A percentile compares a stretch with the other conserved stretches of the same genome.
Conservation (phyloP, 2,113 vertebrate genomes). For the Oreochromis niloticus region DNA sequence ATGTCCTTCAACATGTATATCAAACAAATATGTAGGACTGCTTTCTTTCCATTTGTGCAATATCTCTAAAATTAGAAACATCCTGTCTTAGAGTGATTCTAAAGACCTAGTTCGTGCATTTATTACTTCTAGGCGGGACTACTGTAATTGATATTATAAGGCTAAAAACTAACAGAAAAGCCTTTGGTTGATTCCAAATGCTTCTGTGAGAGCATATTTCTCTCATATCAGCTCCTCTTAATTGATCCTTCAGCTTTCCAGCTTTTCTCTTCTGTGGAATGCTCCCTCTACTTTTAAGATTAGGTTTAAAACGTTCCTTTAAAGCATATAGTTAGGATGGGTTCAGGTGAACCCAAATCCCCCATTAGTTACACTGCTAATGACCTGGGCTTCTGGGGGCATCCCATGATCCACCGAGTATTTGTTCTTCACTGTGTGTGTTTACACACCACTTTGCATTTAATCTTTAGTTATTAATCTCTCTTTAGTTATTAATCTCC, state of each 20-base stretch:
- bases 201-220: not conserved
- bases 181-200: not conserved
- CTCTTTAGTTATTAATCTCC: not conserved
- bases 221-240: not conserved
- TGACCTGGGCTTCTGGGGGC: not conserved
- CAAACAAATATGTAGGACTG: not conserved
- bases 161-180: not conserved
- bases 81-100: not conserved
- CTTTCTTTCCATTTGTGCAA: not conserved
- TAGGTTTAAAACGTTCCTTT: not conserved
- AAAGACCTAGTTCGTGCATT: not conserved
- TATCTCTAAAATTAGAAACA: not conserved
- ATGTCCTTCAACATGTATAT: not conserved
- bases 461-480: not conserved
- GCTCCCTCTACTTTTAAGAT: not conserved
- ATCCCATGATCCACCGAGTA: not conserved
- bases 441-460: not conserved
- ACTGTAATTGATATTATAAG: not conserved
- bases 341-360: not conserved
- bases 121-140: not conserved
- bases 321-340: not conserved
- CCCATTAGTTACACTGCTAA: not conserved
- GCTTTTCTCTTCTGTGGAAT: not conserved
- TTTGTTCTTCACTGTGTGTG: not conserved
- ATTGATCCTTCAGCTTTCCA: not conserved